Base-by-base conservation (phyloP, 1,140 invertebrate genomes). In the Limonius californicus region DNA sequence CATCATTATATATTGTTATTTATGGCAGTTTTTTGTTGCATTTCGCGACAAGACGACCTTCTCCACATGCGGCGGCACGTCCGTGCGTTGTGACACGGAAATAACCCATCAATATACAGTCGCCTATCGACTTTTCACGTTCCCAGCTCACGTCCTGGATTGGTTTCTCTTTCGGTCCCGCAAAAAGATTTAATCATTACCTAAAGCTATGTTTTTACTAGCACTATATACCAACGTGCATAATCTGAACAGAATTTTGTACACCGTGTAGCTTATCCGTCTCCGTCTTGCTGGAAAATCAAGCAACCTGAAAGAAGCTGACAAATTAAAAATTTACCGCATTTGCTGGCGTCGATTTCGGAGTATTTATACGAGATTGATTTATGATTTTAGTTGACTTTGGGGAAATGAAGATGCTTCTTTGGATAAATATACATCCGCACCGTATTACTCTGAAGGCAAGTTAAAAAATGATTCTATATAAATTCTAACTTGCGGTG, bases 181-280 rank as follows among this genome's bases (percentile, higher is more conserved):
- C 57, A 59, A 58, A 59, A 66, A 66, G 64, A 66, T 66, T 66
- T 66, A 63, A 66, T 66, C 64, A 63, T 66, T 66, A 59, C 61
- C 32, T 32, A 30, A 32, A 60, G 57, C 35, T 57, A 60, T 60
- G 57, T 64, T 64, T 59, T 64, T 55, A 35, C 15, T 35, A 12
- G 4, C 21, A 27, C 54, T 12, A 27, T 18, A 27, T 27, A 55
- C 21, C 14, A 6, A 55, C 30, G 30, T 55, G 54, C 54, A 55
- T 35, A 35, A 30, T 55, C 21, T 27, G 21, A n/a, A 1, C 4
- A 15, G 6, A 16, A 30, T 27, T 12, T 35, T 20, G 12, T 32
- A 23, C 4, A 30, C 21, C 7, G 16, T 14, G 1, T 23, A 23
- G 3, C 19, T 53, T 3, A 12, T n/a, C 47, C 21, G 21, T 53